Percentiles rank a stretch among this genome's conserved stretches.
Conservation (phyloP, 2,113 vertebrate species). For the Hydrochoerus hydrochaeris region DNA sequence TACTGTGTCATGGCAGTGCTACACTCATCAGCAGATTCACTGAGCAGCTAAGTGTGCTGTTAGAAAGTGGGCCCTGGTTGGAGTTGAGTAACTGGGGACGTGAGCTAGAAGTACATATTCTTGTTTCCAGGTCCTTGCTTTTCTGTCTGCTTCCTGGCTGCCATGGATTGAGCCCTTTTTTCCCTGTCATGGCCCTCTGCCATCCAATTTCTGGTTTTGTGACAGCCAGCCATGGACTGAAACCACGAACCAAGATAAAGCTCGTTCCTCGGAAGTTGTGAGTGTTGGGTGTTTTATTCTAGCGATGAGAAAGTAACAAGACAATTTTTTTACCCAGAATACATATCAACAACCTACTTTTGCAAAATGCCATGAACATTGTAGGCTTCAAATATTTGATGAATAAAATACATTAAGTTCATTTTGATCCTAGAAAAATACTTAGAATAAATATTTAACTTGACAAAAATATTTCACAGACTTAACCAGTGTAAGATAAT, state of each 20-base stretch:
- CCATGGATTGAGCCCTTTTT: neutral
- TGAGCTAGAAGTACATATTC: neutral
- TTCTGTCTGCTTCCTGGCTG: neutral
- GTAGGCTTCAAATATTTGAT: neutral
- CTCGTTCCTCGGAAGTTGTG: neutral
- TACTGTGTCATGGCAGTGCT: neutral
- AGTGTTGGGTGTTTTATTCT: neutral
- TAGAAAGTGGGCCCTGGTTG: neutral
- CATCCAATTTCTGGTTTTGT: neutral
- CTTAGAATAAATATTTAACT: constrained; percentile 17
- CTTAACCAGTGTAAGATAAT: neutral
- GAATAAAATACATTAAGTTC: neutral
- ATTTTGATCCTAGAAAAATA: neutral
- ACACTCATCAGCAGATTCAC: neutral
- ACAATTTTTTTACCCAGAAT: neutral
- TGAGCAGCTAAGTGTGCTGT: neutral
- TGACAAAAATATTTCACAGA: neutral
- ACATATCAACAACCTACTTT: neutral
- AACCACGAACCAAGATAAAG: neutral
- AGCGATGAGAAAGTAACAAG: neutral
- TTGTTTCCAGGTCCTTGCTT: neutral
- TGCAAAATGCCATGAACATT: neutral
- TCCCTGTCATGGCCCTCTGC: neutral
- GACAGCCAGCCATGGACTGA: neutral
- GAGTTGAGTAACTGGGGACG: neutral